Conservation (phyloP, 2,113 vertebrate genomes). For the Motacilla alba region DNA sequence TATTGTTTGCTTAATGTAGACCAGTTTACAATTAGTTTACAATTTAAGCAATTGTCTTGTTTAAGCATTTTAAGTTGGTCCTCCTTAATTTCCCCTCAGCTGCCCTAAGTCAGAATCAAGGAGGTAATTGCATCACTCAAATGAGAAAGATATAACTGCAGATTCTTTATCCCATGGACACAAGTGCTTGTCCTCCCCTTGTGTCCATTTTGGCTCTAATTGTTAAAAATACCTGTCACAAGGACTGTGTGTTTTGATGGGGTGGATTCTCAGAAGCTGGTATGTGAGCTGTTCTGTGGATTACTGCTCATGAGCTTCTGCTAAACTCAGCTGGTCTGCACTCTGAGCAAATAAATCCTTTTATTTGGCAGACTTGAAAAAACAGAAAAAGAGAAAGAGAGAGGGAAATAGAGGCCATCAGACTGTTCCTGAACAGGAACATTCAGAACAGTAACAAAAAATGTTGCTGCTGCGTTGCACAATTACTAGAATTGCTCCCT, state of each 20-base stretch:
- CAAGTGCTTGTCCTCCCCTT: background rate
- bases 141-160: background rate
- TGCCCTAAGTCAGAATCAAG: background rate
- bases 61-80: background rate
- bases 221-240: background rate
- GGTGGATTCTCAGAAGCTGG: background rate
- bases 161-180: background rate
- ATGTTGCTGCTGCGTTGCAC: conserved; percentile 26
- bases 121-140: background rate
- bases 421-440: conserved; percentile 21
- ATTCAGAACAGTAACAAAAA: conserved; percentile 19
- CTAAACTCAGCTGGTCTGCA: background rate
- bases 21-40: background rate
- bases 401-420: background rate
- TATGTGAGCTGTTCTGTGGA: background rate
- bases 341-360: conserved; percentile 16
- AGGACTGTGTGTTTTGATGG: background rate
- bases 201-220: background rate
- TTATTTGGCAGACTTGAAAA: conserved; percentile 6
- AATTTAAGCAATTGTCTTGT: background rate
- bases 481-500: conserved; percentile 20
- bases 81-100: background rate
- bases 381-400: background rate
- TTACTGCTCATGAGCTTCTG: background rate
- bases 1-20: background rate